Evolutionary conservation across 1,140 invertebrate species (phyloP).

Genomic region (Drosophila persimilis): DNA sequence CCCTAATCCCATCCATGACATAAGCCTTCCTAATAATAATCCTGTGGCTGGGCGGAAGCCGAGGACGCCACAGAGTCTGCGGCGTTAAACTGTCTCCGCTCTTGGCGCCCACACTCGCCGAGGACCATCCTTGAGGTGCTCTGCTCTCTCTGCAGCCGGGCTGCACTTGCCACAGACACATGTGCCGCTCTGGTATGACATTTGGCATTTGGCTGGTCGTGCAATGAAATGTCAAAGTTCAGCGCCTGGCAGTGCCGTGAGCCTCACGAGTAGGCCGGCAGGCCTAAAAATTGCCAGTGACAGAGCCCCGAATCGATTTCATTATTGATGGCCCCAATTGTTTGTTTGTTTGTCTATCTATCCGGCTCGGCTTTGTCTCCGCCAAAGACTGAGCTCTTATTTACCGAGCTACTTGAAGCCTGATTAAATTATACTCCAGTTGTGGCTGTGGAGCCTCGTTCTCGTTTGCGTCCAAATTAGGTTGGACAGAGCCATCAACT

Average conservation of each 20-base stretch:
- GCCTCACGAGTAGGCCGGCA: conserved; percentile 14
- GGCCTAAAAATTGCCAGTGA: conserved; percentile 6
- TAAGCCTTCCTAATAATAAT: conserved; percentile 31
- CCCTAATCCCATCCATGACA: conserved; percentile 26
- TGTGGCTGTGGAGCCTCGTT: conserved; percentile 2
- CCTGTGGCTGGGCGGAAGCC: conserved; percentile 37
- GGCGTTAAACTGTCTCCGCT: conserved; percentile 1
- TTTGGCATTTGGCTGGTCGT: conserved; percentile 58
- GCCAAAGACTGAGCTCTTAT: background rate
- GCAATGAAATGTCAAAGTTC: conserved; percentile 68
- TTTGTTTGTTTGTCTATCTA: conserved; percentile 17
- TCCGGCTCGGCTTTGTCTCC: background rate
- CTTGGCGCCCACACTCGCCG: conserved; percentile 16
- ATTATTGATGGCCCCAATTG: conserved; percentile 48
- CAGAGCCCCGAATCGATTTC: conserved; percentile 31
- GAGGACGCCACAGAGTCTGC: conserved; percentile 56
- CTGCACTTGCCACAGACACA: conserved; percentile 18
- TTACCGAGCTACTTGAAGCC: conserved; percentile 19
- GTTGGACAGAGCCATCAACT: conserved; percentile 23
- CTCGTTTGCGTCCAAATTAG: conserved; percentile 35
- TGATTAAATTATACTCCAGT: conserved; percentile 23
- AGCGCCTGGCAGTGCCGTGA: conserved; percentile 25
- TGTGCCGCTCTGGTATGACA: conserved; percentile 33
- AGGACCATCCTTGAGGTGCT: conserved; percentile 7
- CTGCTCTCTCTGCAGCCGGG: conserved; percentile 25